phyloP scores from a whole-genome alignment of 1,140 invertebrate genomes.

The Drosophila ambigua region DNA sequence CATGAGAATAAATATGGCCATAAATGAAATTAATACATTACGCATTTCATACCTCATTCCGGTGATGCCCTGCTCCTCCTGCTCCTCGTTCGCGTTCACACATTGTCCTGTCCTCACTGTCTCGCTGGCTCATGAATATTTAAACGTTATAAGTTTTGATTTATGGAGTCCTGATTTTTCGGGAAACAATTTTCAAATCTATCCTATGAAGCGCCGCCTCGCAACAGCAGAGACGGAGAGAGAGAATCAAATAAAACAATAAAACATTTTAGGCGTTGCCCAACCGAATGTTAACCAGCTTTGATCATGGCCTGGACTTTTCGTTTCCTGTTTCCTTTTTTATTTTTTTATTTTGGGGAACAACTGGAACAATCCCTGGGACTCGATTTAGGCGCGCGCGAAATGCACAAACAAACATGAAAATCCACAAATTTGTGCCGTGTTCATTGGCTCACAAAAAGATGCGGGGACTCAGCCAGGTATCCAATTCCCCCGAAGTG shows the following conservation, averaged over 20 bases:
- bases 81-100: slow-evolving; percentile 53
- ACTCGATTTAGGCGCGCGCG: slow-evolving; percentile 53
- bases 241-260: slow-evolving; percentile 43
- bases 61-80: slow-evolving; percentile 6
- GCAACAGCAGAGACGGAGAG: background rate
- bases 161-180: slow-evolving; percentile 48
- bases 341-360: background rate
- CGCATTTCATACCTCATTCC: slow-evolving; percentile 38
- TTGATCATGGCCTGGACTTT: slow-evolving; percentile 10
- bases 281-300: slow-evolving; percentile 47
- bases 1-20: slow-evolving; percentile 74
- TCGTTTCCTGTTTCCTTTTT: background rate
- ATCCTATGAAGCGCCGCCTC: slow-evolving; percentile 41
- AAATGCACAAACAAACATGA: slow-evolving; percentile 44
- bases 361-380: background rate
- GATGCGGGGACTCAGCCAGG: slow-evolving; percentile 60
- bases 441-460: slow-evolving; percentile 59
- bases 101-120: slow-evolving; percentile 46
- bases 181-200: slow-evolving; percentile 30
- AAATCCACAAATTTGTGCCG: slow-evolving; percentile 14
- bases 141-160: slow-evolving; percentile 70
- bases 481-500: slow-evolving; percentile 64
- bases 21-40: slow-evolving; percentile 83
- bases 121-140: slow-evolving; percentile 69
- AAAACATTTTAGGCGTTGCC: slow-evolving; percentile 70